Evolutionary conservation across 2,113 vertebrate genomes (phyloP), one percentile per base, ranked within the genome.

Genomic region (Genyomyrus donnyi): DNA sequence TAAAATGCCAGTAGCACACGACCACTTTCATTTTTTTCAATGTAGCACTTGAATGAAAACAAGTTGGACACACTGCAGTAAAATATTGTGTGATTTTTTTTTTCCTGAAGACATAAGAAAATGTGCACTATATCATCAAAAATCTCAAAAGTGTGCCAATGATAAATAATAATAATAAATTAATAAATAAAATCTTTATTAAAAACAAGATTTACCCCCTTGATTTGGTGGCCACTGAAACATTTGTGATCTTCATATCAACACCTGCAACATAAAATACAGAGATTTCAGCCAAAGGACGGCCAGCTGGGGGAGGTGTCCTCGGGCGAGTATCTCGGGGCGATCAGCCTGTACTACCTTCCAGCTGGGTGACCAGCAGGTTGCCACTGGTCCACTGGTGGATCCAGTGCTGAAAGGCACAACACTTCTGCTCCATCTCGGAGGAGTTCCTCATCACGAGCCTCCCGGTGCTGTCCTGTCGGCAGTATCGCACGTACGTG

Each of bases 351-450:
- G 35, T n/a, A 84, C 39, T 94, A 99, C 98, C 98, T 96, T 98
- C 97, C 87, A 99, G 90, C 27, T 96, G 96, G 0, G 97, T 99
- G 92, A 99, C 96, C 0, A 99, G 95, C 91, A 99, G 95, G 93
- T 98, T 99, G 92, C 98, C 97, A 0, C 98, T 98, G 0, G 98
- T 99, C 98, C 98, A 99, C 93, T 98, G 97, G 89, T 98, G 97
- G 77, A 99, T 96, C 98, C 98, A 99, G 0, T 99, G 98, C 94
- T 99, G 98, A 94, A 99, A 99, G 88, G 97, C 91, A 91, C 94
- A 96, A 92, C 98, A 98, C 90, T 99, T 99, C 92, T 97, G 97
- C 90, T 96, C 93, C 0, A 96, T 91, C 93, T 99, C 98, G 0
- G 97, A 96, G 46, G 42, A 88, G 58, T 93, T 93, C 88, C 90